phyloP scores from a whole-genome alignment of 2,888 invertebrate genomes.

The Limnephilus lunatus region DNA sequence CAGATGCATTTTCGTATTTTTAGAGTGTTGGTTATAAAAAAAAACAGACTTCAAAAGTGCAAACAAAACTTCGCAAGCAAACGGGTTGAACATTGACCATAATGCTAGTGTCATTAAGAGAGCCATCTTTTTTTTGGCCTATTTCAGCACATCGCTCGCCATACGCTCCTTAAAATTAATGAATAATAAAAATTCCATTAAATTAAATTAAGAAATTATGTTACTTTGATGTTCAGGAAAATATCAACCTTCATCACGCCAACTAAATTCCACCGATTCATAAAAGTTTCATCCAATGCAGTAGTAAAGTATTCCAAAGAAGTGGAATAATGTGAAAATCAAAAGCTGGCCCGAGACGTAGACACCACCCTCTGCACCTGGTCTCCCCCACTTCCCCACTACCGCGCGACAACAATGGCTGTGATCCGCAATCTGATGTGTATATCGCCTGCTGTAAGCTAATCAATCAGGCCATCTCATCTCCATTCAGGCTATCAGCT shows the following conservation, averaged over 20 bases:
- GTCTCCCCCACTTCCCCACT: background rate
- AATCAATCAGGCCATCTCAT: constrained; percentile 31
- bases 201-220: too few species aligned
- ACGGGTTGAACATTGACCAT: too few species aligned
- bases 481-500: constrained; percentile 7
- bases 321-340: background rate
- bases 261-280: background rate
- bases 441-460: constrained; percentile 2
- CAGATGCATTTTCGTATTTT: too few species aligned
- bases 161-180: too few species aligned
- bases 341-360: background rate
- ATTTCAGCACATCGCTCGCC: too few species aligned
- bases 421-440: background rate
- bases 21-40: too few species aligned
- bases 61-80: too few species aligned
- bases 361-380: constrained; percentile 3
- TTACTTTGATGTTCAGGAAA: background rate
- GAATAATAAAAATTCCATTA: too few species aligned
- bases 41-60: too few species aligned
- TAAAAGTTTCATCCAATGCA: background rate
- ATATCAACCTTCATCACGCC: background rate
- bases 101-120: too few species aligned
- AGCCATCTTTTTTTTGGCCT: too few species aligned
- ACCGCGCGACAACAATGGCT: constrained; percentile 29
- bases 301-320: background rate